phyloP scores from a whole-genome alignment of 2,113 vertebrate genomes.

The Nannobrachium achirus region DNA sequence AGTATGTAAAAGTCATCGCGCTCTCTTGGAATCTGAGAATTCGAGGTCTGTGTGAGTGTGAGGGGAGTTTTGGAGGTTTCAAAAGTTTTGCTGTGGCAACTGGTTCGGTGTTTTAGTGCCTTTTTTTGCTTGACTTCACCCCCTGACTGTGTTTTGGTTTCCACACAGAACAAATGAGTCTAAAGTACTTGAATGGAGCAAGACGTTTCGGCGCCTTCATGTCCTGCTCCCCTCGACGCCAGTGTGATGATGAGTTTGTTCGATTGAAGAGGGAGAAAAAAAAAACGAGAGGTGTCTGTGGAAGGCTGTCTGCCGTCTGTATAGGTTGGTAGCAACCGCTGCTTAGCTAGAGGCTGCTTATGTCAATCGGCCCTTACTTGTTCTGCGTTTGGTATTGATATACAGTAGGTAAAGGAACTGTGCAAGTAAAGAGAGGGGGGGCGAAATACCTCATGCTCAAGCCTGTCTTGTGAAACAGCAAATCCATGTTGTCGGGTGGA shows the following conservation, averaged over 20 bases:
- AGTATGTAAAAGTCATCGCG: background rate
- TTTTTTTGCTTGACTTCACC: background rate
- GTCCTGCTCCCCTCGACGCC: constrained; percentile 17
- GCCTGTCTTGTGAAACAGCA: constrained; percentile 59
- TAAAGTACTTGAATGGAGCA: constrained; percentile 30
- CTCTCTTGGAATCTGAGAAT: background rate
- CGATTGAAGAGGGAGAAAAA: no score
- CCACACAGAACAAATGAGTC: constrained; percentile 39
- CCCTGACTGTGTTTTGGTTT: constrained; percentile 57
- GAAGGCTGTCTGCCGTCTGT: constrained; percentile 45
- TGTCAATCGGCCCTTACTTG: constrained; percentile 47
- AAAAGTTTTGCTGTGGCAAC: constrained; percentile 29
- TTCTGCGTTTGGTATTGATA: constrained; percentile 49
- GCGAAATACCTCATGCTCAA: constrained; percentile 51
- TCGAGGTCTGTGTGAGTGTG: no score
- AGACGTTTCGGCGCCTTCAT: constrained; percentile 30
- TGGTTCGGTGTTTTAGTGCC: constrained; percentile 33
- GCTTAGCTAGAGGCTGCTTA: constrained; percentile 53
- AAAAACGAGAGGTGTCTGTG: constrained; percentile 14
- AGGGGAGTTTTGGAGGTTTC: constrained; percentile 23
- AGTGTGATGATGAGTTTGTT: constrained; percentile 32
- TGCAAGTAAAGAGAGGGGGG: constrained; percentile 13
- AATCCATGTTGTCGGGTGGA: no score
- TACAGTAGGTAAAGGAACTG: constrained; percentile 35
- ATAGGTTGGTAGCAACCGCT: constrained; percentile 39